Conservation (phyloP, 2,113 vertebrate species). For the Cyrtonyx montezumae region DNA sequence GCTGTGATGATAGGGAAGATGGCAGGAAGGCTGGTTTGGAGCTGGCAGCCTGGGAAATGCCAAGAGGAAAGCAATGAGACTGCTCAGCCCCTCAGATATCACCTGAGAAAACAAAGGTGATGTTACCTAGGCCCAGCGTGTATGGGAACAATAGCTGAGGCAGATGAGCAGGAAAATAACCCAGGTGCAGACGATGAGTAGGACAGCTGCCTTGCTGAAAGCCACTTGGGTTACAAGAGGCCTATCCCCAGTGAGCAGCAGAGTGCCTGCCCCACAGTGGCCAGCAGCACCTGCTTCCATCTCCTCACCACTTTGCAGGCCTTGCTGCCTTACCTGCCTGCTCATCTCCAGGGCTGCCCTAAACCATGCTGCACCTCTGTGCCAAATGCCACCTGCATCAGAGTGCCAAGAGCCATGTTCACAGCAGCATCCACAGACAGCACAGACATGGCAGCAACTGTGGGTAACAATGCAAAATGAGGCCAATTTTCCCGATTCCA, state of each 20-base stretch:
- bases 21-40: background rate
- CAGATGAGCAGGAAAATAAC: background rate
- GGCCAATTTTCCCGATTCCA: background rate
- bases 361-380: rapidly evolving
- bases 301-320: background rate
- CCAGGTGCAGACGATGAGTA: background rate
- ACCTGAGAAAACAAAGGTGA: background rate
- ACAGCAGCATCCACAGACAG: rapidly evolving
- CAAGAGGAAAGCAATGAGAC: background rate
- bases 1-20: background rate
- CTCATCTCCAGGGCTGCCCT: background rate
- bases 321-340: background rate
- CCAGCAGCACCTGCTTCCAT: background rate
- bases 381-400: rapidly evolving
- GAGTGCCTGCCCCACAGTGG: too few relatives aligned
- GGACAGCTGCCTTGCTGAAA: too few relatives aligned
- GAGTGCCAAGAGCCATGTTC: background rate
- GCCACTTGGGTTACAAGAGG: background rate
- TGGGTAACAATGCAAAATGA: background rate
- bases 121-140: background rate
- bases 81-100: background rate
- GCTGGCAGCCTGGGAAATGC: background rate
- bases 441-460: rapidly evolving
- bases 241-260: background rate
- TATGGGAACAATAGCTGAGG: background rate